A percentile compares a stretch with the other conserved stretches of the same genome.
Conservation (phyloP, 2,113 vertebrate genomes). For the Channa argus region DNA sequence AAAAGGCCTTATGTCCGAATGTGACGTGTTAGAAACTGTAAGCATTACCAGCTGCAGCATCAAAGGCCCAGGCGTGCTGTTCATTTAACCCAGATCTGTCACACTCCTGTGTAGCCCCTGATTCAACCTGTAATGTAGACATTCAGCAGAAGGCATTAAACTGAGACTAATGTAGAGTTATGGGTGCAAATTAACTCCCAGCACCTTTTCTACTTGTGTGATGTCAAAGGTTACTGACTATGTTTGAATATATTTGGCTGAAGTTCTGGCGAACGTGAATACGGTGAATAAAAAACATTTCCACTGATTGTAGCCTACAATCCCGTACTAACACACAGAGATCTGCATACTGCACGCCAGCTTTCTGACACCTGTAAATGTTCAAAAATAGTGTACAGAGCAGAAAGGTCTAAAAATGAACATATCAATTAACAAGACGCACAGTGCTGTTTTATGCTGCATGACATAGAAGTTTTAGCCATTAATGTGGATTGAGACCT, state of each 20-base stretch:
- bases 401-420: not conserved
- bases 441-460: no score
- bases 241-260: conserved; percentile 29
- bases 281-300: not conserved
- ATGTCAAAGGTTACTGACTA: conserved; percentile 39
- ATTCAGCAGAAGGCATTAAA: conserved; percentile 60
- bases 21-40: conserved; percentile 71
- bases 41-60: conserved; percentile 82
- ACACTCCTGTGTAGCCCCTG: conserved; percentile 64
- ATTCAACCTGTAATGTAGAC: conserved; percentile 76
- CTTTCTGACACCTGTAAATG: not conserved
- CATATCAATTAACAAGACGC: no score
- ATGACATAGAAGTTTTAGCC: not conserved
- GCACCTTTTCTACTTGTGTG: conserved; percentile 49
- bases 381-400: not conserved
- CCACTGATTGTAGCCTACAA: no score
- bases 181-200: conserved; percentile 52
- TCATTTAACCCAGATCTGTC: conserved; percentile 76
- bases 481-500: not conserved
- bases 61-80: conserved; percentile 71
- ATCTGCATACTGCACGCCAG: not conserved
- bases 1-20: conserved; percentile 65
- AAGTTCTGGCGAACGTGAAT: conserved; percentile 6
- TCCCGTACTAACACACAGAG: conserved; percentile 3
- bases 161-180: conserved; percentile 69